phyloP scores from a whole-genome alignment of 2,113 vertebrate genomes.

The Cricetomys ansorgei region DNA sequence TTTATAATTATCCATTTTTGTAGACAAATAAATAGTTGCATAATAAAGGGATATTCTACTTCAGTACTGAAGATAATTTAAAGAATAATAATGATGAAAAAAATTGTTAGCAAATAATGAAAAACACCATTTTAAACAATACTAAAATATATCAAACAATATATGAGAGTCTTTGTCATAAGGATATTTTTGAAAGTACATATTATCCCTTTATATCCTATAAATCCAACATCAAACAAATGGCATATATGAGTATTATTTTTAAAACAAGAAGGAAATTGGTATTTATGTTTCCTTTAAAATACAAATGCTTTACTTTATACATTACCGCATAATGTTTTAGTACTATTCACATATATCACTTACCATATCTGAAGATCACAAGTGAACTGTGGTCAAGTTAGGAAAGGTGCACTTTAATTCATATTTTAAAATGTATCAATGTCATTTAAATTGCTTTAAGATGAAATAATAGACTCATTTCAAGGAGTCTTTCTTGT shows the following conservation, averaged over 20 bases:
- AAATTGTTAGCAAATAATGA: neutral
- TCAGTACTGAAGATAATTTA: neutral
- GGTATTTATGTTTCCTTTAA: conserved; percentile 20
- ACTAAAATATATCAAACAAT: neutral
- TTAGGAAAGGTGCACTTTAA: conserved; percentile 22
- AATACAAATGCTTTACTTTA: conserved; percentile 32
- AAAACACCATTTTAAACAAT: neutral
- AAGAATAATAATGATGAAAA: neutral
- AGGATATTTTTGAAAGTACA: neutral
- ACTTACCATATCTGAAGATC: conserved; percentile 43
- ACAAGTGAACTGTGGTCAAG: conserved; percentile 48
- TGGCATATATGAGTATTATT: neutral
- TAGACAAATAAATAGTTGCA: neutral
- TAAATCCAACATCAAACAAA: neutral
- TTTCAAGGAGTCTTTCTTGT: neutral
- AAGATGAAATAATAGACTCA: neutral
- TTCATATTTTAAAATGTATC: conserved; percentile 13
- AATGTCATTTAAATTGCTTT: neutral
- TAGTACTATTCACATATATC: conserved; percentile 36
- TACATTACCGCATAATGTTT: conserved; percentile 51
- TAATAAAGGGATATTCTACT: neutral
- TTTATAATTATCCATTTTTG: neutral
- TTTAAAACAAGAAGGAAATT: conserved; percentile 52
- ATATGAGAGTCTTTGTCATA: neutral
- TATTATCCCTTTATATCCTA: neutral